Conservation (phyloP, 2,888 invertebrate genomes). For the Leuctra nigra region DNA sequence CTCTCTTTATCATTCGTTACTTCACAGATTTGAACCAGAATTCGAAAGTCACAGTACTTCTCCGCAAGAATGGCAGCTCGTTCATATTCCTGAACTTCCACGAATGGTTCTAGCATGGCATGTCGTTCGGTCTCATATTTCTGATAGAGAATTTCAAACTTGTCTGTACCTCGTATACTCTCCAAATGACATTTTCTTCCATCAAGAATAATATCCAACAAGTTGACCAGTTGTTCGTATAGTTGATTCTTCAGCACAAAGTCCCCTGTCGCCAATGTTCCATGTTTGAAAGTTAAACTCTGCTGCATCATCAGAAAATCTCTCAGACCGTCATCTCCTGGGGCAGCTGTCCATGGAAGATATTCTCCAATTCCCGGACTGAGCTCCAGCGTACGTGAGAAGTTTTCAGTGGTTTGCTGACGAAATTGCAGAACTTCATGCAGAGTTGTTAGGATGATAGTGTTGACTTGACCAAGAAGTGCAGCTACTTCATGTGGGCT, state of each 20-base stretch:
- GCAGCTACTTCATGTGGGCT: conserved; percentile 50
- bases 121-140: conserved; percentile 60
- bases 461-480: conserved; percentile 49
- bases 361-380: conserved; percentile 23
- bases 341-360: conserved; percentile 67
- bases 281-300: conserved; percentile 37
- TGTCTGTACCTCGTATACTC: conserved; percentile 52
- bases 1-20: conserved; percentile 62
- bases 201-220: conserved; percentile 66
- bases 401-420: conserved; percentile 49
- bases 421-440: conserved; percentile 58
- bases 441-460: conserved; percentile 53
- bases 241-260: conserved; percentile 49
- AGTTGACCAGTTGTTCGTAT: conserved; percentile 60
- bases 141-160: conserved; percentile 51
- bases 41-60: conserved; percentile 82
- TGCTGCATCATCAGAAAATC: conserved; percentile 46
- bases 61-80: conserved; percentile 79
- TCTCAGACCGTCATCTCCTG: conserved; percentile 48
- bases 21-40: conserved; percentile 75
- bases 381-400: conserved; percentile 37
- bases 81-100: conserved; percentile 52
- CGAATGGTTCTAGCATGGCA: conserved; percentile 42
- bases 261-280: conserved; percentile 51
- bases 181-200: conserved; percentile 63